Conservation (phyloP, 2,113 vertebrate species). For the Pomatostomus ruficeps region DNA sequence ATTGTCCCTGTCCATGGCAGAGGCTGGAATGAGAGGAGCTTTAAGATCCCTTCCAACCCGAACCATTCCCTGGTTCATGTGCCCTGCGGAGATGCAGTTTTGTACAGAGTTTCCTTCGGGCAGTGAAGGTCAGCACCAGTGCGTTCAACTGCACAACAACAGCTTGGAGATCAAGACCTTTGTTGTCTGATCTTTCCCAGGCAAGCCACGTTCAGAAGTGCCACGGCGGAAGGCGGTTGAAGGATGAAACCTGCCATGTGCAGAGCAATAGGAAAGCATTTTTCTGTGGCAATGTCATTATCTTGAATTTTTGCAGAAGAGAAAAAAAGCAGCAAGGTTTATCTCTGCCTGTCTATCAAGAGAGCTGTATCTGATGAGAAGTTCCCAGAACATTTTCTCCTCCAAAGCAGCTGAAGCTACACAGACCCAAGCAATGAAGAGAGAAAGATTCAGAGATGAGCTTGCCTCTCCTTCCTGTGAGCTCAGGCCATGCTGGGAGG, state of each 20-base stretch:
- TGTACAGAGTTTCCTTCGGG: neutral
- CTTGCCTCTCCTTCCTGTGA: constrained; percentile 51
- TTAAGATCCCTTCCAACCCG: neutral
- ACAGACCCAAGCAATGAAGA: constrained; percentile 31
- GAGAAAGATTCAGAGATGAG: constrained; percentile 38
- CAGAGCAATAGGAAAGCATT: constrained; percentile 39
- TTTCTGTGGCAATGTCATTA: constrained; percentile 55
- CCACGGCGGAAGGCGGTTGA: constrained; percentile 28
- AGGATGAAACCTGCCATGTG: constrained; percentile 35
- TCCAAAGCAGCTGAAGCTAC: constrained; percentile 43
- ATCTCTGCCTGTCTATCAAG: constrained; percentile 55
- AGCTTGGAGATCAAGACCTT: constrained; percentile 2
- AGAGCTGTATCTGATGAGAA: constrained; percentile 57
- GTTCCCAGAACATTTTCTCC: constrained; percentile 59
- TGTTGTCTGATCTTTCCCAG: constrained; percentile 46
- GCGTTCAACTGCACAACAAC: neutral
- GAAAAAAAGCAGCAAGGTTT: constrained; percentile 13
- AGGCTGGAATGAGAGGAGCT: fast-evolving
- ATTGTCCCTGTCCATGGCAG: neutral
- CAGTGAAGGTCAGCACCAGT: neutral
- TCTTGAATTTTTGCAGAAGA: constrained; percentile 57
- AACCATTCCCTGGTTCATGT: neutral
- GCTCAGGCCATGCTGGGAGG: constrained; percentile 43
- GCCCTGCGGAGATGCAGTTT: neutral
- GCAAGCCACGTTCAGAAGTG: neutral